Conservation (phyloP, 2,888 invertebrate species). For the Drosophila heteroneura region DNA sequence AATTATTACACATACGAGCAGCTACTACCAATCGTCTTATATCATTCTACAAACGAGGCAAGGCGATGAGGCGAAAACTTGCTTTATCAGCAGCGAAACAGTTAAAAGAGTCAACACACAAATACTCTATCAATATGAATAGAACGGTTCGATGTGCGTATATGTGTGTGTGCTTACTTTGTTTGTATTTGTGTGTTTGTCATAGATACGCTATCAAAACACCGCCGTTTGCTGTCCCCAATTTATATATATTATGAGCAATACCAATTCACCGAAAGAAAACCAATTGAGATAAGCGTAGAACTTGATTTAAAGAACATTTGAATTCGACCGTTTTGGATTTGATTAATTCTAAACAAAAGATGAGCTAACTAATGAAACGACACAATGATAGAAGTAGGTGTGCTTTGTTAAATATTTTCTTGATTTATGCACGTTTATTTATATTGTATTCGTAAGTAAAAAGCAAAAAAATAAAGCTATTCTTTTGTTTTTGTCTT, state of each 20-base stretch:
- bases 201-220: constrained; percentile 67
- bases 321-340: constrained; percentile 20
- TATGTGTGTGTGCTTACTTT: constrained; percentile 11
- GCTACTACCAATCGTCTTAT: constrained; percentile 33
- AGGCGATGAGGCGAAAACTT: constrained; percentile 29
- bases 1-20: constrained; percentile 44
- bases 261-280: constrained; percentile 31
- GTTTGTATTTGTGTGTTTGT: constrained; percentile 38
- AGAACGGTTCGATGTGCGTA: constrained; percentile 17
- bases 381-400: background rate
- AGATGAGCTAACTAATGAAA: constrained; percentile 45
- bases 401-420: constrained; percentile 31
- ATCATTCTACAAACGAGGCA: constrained; percentile 15
- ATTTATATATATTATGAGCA: constrained; percentile 40
- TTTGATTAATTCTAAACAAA: constrained; percentile 21
- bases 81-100: constrained; percentile 54
- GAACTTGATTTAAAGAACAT: constrained; percentile 15
- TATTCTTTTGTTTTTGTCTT: constrained; percentile 9
- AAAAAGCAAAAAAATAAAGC: background rate
- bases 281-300: constrained; percentile 42
- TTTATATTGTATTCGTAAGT: constrained; percentile 41
- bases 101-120: constrained; percentile 40
- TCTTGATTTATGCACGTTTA: constrained; percentile 28
- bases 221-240: constrained; percentile 38
- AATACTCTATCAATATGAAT: constrained; percentile 41